phyloP scores from a whole-genome alignment of 2,797 vertebrate species.

The Sebastes matsubarae region DNA sequence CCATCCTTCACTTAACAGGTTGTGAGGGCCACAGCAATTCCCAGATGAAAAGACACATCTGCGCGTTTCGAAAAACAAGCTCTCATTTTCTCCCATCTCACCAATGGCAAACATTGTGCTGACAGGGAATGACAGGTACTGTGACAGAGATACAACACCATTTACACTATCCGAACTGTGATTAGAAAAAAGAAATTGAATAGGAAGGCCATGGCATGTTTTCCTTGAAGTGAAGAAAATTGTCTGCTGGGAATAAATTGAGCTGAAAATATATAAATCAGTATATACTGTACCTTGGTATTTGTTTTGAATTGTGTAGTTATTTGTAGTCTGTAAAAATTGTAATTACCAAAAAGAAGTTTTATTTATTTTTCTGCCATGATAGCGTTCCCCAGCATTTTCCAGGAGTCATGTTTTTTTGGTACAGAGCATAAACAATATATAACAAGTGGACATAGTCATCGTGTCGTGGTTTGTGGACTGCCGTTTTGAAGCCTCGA shows the following conservation, averaged over 20 bases:
- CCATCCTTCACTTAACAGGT: neutral
- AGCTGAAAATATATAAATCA: neutral
- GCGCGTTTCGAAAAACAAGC: slow-evolving; percentile 2
- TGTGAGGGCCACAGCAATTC: neutral
- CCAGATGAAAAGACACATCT: slow-evolving; percentile 8
- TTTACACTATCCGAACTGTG: neutral
- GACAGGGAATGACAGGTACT: neutral
- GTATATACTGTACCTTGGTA: neutral
- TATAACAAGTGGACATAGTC: too few relatives aligned
- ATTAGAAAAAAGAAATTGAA: neutral
- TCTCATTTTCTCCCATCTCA: neutral
- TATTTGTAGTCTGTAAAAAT: neutral
- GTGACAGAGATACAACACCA: neutral
- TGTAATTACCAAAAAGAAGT: neutral
- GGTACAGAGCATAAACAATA: too few relatives aligned
- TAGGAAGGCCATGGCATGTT: neutral
- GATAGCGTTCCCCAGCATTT: too few relatives aligned
- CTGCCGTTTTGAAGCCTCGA: too few relatives aligned
- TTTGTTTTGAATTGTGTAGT: neutral
- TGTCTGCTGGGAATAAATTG: neutral
- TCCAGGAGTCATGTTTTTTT: too few relatives aligned
- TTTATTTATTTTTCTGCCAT: neutral
- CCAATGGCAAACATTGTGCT: neutral
- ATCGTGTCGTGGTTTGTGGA: too few relatives aligned
- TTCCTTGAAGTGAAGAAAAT: neutral